Conservation (phyloP, 1,140 invertebrate genomes). For the Meteorus sp. region DNA sequence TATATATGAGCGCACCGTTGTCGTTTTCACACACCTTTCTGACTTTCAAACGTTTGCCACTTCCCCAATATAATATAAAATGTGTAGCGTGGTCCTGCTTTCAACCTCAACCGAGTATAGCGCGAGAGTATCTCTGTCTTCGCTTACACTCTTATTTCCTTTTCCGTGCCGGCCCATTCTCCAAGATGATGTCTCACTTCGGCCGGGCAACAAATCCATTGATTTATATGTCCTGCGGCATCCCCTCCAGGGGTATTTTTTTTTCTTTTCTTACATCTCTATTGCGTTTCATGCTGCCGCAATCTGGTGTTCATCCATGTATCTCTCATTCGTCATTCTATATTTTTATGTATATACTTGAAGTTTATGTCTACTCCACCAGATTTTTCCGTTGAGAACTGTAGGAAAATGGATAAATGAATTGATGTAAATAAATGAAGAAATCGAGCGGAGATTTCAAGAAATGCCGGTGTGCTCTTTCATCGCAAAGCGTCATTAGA, state of each 20-base stretch:
- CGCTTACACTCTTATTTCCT: not conserved
- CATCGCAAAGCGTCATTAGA: constrained; percentile 6
- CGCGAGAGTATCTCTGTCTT: too few species aligned
- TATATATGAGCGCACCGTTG: constrained; percentile 8
- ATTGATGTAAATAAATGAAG: too few species aligned
- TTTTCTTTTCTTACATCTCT: not conserved
- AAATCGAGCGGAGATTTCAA: too few species aligned
- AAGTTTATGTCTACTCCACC: too few species aligned
- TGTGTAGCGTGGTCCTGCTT: not conserved
- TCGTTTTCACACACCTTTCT: constrained; percentile 29
- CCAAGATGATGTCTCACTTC: constrained; percentile 28
- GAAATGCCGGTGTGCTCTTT: not conserved
- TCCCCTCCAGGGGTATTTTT: not conserved
- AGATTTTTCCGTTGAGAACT: too few species aligned
- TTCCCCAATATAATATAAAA: not conserved
- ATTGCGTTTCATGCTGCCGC: not conserved
- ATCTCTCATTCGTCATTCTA: not conserved
- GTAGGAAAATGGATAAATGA: too few species aligned
- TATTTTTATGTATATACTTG: too few species aligned
- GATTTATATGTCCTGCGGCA: constrained; percentile 22
- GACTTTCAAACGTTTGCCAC: not conserved
- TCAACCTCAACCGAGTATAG: too few species aligned
- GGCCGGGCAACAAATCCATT: constrained; percentile 23
- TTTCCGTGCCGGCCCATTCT: constrained; percentile 1
- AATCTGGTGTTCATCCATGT: not conserved